Conservation (phyloP, 2,113 vertebrate species). For the Archilochus colubris region DNA sequence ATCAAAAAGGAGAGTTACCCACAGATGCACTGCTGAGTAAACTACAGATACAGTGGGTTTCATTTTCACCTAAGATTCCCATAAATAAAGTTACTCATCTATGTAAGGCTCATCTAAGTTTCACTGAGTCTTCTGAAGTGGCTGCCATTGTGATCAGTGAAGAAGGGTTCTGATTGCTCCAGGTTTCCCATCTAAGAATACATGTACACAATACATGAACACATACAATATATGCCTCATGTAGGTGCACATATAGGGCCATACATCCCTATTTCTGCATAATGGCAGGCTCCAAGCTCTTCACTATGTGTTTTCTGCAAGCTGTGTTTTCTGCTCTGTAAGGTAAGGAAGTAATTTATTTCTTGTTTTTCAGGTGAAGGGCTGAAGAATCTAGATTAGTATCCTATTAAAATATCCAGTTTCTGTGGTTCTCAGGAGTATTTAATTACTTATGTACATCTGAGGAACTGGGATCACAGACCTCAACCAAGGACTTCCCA, state of each 20-base stretch:
- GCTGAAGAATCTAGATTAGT: not conserved
- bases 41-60: not conserved
- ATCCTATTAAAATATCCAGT: not conserved
- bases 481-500: not conserved
- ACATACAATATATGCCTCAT: not conserved
- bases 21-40: not conserved
- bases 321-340: not conserved
- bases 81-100: not conserved
- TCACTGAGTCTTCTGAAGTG: not conserved
- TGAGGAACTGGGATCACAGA: not conserved
- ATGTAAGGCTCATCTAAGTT: not conserved
- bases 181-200: not conserved
- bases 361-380: not conserved
- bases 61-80: not conserved
- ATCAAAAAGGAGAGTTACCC: not conserved
- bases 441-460: not conserved
- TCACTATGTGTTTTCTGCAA: not conserved
- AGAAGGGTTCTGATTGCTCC: not conserved
- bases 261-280: not conserved
- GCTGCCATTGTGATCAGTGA: not conserved
- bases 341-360: not conserved
- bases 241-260: not conserved
- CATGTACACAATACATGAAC: too few species aligned
- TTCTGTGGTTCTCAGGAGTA: not conserved
- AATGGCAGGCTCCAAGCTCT: not conserved